Percentiles rank a stretch among this genome's conserved stretches.
phyloP scores from a whole-genome alignment of 2,888 invertebrate species.

The Campoplex nolae region DNA sequence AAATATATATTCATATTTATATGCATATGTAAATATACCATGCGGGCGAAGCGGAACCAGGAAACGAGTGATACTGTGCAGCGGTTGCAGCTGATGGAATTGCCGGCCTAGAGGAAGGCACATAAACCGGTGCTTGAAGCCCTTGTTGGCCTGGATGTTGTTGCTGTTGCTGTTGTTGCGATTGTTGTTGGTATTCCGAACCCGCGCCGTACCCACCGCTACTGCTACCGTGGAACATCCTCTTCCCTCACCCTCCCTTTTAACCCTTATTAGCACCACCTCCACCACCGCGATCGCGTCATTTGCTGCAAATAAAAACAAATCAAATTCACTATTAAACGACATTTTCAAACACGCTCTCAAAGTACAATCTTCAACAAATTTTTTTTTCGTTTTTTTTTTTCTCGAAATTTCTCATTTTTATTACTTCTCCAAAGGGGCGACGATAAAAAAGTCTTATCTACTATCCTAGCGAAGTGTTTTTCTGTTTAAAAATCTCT shows the following conservation, averaged over 20 bases:
- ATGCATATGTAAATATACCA: conserved; percentile 75
- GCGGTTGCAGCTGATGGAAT: conserved; percentile 86
- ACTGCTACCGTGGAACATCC: conserved; percentile 84
- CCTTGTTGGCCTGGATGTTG: conserved; percentile 80
- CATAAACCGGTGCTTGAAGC: conserved; percentile 88
- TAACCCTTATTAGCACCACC: conserved; percentile 52
- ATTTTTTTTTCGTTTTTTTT: no score
- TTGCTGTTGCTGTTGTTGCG: conserved; percentile 82
- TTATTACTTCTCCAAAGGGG: no score
- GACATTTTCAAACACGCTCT: neutral
- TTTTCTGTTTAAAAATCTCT: neutral
- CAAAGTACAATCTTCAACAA: no score
- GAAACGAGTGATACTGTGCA: conserved; percentile 84
- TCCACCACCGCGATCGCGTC: conserved; percentile 72
- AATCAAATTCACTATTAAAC: neutral
- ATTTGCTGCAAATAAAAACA: conserved; percentile 72
- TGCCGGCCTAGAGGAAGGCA: conserved; percentile 87
- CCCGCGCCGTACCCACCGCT: conserved; percentile 83
- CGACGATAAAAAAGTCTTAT: no score
- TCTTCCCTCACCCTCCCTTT: conserved; percentile 70
- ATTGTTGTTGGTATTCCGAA: conserved; percentile 83
- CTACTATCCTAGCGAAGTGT: no score
- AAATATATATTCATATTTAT: conserved; percentile 5
- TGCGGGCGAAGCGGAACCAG: conserved; percentile 82
- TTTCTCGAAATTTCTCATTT: no score